Conservation (phyloP, 1,140 invertebrate genomes). For the Drosophila sulfurigaster region DNA sequence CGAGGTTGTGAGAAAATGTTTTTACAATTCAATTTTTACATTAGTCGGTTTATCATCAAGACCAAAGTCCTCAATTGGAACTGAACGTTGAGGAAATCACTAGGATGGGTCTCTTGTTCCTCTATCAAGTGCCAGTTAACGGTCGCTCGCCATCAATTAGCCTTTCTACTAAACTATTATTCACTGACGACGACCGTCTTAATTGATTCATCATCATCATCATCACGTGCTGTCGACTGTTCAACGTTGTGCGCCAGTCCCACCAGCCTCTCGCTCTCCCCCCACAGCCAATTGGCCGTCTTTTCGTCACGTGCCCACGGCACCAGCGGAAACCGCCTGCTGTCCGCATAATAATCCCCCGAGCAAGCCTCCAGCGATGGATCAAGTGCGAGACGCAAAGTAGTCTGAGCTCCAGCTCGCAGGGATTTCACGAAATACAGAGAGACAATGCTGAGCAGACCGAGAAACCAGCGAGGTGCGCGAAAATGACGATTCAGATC, state of each 20-base stretch:
- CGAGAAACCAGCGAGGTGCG: constrained; percentile 39
- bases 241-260: constrained; percentile 59
- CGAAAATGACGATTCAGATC: constrained; percentile 89
- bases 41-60: background rate
- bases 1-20: too few relatives aligned
- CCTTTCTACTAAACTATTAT: background rate
- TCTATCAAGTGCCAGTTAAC: background rate
- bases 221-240: constrained; percentile 14
- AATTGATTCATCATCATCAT: constrained; percentile 23
- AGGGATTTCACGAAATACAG: constrained; percentile 86
- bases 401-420: constrained; percentile 91
- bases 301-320: constrained; percentile 84
- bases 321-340: constrained; percentile 75
- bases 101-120: background rate
- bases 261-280: constrained; percentile 84
- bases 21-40: background rate
- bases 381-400: constrained; percentile 91
- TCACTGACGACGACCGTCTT: constrained; percentile 8
- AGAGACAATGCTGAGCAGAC: constrained; percentile 42
- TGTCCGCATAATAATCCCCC: constrained; percentile 87
- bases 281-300: constrained; percentile 90
- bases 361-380: constrained; percentile 89
- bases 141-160: constrained; percentile 10
- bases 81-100: background rate
- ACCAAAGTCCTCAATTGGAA: background rate